A percentile compares a stretch with the other conserved stretches of the same genome.
Evolutionary conservation across 2,888 invertebrate species (phyloP).

Genomic region (Boloria euphrosyne): DNA sequence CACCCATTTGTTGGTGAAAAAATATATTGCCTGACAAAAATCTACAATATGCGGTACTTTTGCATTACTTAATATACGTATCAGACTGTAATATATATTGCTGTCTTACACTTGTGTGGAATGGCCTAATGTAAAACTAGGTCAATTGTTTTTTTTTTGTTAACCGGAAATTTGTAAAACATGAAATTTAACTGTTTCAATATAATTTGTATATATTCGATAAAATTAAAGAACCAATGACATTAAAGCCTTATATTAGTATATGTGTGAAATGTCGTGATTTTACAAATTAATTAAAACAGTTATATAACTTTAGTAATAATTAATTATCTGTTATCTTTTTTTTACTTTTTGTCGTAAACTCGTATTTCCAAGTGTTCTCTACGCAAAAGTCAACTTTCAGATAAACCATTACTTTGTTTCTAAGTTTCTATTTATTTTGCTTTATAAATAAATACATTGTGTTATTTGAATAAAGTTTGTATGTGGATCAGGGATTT

Average conservation of each 20-base stretch:
- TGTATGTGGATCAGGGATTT: constrained; percentile 36
- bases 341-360: not conserved
- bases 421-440: constrained; percentile 25
- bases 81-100: constrained; percentile 12
- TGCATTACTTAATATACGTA: constrained; percentile 1
- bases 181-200: not conserved
- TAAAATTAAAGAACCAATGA: not conserved
- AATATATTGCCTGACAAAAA: not conserved
- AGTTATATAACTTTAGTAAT: not conserved
- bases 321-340: not conserved
- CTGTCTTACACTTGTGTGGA: constrained; percentile 8
- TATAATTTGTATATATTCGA: not conserved
- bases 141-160: constrained; percentile 9
- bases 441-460: constrained; percentile 29
- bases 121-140: constrained; percentile 3
- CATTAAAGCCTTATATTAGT: no score
- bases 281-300: not conserved
- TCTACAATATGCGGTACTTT: constrained; percentile 5
- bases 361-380: not conserved
- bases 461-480: constrained; percentile 43
- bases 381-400: not conserved
- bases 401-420: constrained; percentile 13
- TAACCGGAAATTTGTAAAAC: not conserved
- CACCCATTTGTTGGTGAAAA: not conserved
- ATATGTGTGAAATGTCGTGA: not conserved